Conservation (phyloP, 2,113 vertebrate species). For the Vulpes ferrilata region DNA sequence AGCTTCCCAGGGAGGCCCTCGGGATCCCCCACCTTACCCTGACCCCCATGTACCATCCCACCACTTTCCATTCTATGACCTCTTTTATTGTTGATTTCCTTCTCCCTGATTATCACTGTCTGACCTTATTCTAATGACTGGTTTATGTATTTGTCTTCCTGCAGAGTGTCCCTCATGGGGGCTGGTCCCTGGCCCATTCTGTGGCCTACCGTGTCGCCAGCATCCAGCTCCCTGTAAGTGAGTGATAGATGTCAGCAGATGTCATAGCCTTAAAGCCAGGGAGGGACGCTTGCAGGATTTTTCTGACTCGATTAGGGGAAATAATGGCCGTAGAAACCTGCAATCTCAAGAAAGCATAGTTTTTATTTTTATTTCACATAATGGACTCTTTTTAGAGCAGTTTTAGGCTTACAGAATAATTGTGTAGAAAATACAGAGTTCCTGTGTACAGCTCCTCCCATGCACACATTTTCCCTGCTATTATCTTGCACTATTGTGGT, state of each 20-base stretch:
- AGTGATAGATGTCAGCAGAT: background rate
- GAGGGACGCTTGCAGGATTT: background rate
- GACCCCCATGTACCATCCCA: too few species aligned
- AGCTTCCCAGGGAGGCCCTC: background rate
- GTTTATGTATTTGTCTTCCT: fast-evolving
- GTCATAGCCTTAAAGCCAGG: background rate
- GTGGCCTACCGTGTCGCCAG: too few species aligned
- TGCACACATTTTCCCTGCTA: background rate
- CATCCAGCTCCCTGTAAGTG: background rate
- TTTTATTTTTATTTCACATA: background rate
- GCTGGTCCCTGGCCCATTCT: background rate
- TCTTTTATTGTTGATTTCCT: background rate
- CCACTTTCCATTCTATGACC: background rate
- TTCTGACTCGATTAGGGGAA: background rate
- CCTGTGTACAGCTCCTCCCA: too few species aligned
- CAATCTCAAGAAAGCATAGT: background rate
- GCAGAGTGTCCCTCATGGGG: too few species aligned
- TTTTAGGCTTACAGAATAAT: background rate
- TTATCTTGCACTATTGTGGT: background rate
- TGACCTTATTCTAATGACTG: background rate
- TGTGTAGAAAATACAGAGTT: background rate
- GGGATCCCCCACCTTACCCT: fast-evolving
- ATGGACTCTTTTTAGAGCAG: background rate
- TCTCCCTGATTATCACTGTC: background rate
- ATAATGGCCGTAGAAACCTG: background rate